Percentiles rank a stretch among this genome's conserved stretches.
These are phyloP conservation scores for Uria lomvia DNA, from an alignment of 2,113 vertebrate genomes.

Conservation along the genomic window DNA sequence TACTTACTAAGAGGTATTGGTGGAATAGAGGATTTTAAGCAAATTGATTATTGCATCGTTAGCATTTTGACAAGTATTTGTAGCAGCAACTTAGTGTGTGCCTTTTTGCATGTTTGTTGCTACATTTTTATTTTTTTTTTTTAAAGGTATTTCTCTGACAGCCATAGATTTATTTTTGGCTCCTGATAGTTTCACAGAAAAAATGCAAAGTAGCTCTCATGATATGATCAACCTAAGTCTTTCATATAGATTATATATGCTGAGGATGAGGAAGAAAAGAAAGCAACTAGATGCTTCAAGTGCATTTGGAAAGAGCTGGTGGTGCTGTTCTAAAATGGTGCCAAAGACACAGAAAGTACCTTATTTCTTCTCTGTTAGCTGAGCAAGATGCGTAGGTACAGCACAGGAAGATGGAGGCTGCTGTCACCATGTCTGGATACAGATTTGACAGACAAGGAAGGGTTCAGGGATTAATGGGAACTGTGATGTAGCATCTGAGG, in stretches of 20 bases:
- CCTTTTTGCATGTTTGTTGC: neutral
- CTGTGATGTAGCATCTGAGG: neutral
- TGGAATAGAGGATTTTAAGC: neutral
- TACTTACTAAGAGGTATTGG: neutral
- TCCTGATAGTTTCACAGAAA: neutral
- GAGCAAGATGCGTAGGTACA: neutral
- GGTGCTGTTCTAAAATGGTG: neutral
- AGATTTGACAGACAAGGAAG: neutral
- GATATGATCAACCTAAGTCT: neutral
- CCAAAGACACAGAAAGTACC: neutral
- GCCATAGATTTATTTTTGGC: neutral
- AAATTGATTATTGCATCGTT: neutral
- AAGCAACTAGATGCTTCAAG: neutral
- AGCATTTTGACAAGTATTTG: neutral
- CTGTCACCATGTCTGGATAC: neutral
- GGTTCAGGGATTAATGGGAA: neutral
- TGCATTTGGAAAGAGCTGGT: neutral
- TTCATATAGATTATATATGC: neutral
- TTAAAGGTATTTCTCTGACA: neutral
- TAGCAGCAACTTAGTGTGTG: neutral
- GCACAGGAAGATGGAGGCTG: conserved; percentile 3
- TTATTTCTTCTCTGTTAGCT: neutral
- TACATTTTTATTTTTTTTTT: neutral
- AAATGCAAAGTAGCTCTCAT: neutral
- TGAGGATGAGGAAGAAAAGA: neutral